phyloP scores from a whole-genome alignment of 2,888 invertebrate species.

The Lottia gigantea region DNA sequence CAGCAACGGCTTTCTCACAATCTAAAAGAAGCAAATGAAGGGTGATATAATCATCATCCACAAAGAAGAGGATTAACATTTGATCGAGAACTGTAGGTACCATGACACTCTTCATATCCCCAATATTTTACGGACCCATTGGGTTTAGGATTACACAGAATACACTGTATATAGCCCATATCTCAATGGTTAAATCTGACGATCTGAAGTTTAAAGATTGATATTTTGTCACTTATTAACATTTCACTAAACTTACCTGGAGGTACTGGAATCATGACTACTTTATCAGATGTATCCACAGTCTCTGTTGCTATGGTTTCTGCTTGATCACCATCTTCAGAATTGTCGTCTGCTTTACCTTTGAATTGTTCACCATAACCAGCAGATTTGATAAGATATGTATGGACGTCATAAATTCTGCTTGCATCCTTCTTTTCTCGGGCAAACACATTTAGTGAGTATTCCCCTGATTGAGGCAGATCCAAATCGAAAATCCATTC shows the following conservation, averaged over 20 bases:
- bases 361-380: conserved; percentile 31
- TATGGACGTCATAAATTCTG: conserved; percentile 54
- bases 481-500: conserved; percentile 58
- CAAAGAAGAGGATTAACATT: background rate
- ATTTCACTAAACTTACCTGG: conserved; percentile 27
- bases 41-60: background rate
- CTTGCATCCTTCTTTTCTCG: conserved; percentile 44
- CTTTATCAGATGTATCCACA: conserved; percentile 56
- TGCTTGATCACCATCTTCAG: conserved; percentile 32
- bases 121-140: no score
- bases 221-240: no score
- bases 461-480: conserved; percentile 58
- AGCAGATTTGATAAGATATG: conserved; percentile 53
- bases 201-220: no score
- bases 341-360: conserved; percentile 21
- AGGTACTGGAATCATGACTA: conserved; percentile 53
- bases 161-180: no score
- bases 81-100: no score
- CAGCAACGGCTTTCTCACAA: conserved; percentile 50
- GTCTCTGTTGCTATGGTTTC: conserved; percentile 50
- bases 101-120: no score
- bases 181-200: no score
- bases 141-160: no score
- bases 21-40: background rate
- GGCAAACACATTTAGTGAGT: conserved; percentile 61